phyloP scores from a whole-genome alignment of 1,140 invertebrate species.

The Copidosoma floridanum region DNA sequence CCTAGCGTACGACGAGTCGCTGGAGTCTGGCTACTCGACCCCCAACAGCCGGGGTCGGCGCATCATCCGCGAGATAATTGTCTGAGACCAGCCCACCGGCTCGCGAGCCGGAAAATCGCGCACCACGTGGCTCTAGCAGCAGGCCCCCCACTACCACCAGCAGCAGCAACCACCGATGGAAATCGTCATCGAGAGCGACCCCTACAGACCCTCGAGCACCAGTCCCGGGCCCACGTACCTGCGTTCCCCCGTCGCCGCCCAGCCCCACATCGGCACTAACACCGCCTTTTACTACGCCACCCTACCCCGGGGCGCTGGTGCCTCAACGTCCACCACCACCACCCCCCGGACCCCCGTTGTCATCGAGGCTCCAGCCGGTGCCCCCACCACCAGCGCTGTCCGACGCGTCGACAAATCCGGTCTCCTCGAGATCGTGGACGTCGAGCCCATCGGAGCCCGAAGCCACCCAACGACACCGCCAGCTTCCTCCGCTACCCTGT shows the following conservation, averaged over 20 bases:
- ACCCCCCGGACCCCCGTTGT: slow-evolving; percentile 25
- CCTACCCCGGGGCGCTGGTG: slow-evolving; percentile 20
- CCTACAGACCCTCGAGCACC: slow-evolving; percentile 6
- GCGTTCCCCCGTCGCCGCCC: slow-evolving; percentile 22
- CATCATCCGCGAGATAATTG: slow-evolving; percentile 92
- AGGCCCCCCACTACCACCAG: slow-evolving; percentile 47
- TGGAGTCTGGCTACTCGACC: slow-evolving; percentile 90
- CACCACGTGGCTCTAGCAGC: slow-evolving; percentile 56
- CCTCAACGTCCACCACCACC: too few relatives aligned
- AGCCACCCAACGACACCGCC: slow-evolving; percentile 14
- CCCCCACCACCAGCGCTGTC: slow-evolving; percentile 32
- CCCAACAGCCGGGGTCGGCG: slow-evolving; percentile 85
- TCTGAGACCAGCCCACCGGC: slow-evolving; percentile 66
- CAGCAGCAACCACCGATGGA: too few relatives aligned
- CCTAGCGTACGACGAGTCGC: slow-evolving; percentile 85
- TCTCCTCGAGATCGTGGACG: slow-evolving; percentile 32
- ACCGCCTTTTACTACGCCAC: slow-evolving; percentile 27
- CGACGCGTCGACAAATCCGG: slow-evolving; percentile 37
- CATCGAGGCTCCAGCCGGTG: slow-evolving; percentile 26
- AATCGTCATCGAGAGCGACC: slow-evolving; percentile 50
- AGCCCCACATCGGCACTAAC: slow-evolving; percentile 20
- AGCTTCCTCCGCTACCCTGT: slow-evolving; percentile 6
- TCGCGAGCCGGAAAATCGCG: slow-evolving; percentile 52
- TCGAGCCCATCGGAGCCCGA: slow-evolving; percentile 31
- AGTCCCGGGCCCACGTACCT: slow-evolving; percentile 27